Evolutionary conservation across 2,888 invertebrate genomes (phyloP).

Genomic region (Pammene fasciana): DNA sequence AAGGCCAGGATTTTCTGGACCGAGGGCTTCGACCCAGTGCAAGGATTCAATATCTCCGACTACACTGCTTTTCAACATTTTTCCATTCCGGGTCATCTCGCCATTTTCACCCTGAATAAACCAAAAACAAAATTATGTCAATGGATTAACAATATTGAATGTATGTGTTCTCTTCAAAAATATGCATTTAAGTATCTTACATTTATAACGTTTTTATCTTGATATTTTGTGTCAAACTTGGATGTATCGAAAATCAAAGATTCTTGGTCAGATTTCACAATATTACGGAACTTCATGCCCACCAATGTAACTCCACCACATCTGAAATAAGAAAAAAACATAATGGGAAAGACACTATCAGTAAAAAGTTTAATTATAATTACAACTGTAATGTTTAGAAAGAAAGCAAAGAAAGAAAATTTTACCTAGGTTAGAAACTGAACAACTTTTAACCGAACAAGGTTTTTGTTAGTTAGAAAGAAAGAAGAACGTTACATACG

Average conservation of each 20-base stretch:
- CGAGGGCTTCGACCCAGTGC: conserved; percentile 54
- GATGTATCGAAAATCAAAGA: conserved; percentile 47
- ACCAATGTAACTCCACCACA: conserved; percentile 61
- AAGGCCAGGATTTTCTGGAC: conserved; percentile 47
- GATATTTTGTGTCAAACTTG: conserved; percentile 54
- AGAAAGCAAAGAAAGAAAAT: too few relatives aligned
- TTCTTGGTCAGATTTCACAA: conserved; percentile 44
- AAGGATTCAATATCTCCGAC: conserved; percentile 56
- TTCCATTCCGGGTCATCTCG: conserved; percentile 25
- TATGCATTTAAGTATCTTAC: conserved; percentile 48
- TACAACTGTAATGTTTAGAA: too few relatives aligned
- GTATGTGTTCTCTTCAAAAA: background rate
- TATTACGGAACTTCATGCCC: conserved; percentile 51
- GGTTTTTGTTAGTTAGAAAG: too few relatives aligned
- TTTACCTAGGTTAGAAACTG: too few relatives aligned
- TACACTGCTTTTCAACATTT: conserved; percentile 47
- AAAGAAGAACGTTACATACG: too few relatives aligned
- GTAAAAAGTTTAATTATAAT: too few relatives aligned
- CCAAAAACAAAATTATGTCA: background rate
- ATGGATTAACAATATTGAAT: conserved; percentile 5
- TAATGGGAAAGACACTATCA: too few relatives aligned
- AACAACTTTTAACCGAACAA: too few relatives aligned
- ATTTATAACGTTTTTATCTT: conserved; percentile 42
- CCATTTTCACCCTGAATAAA: conserved; percentile 1
- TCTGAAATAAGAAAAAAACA: conserved; percentile 47